Evolutionary conservation across 2,797 vertebrate species (phyloP).

Genomic region (Loriculus beryllinus): DNA sequence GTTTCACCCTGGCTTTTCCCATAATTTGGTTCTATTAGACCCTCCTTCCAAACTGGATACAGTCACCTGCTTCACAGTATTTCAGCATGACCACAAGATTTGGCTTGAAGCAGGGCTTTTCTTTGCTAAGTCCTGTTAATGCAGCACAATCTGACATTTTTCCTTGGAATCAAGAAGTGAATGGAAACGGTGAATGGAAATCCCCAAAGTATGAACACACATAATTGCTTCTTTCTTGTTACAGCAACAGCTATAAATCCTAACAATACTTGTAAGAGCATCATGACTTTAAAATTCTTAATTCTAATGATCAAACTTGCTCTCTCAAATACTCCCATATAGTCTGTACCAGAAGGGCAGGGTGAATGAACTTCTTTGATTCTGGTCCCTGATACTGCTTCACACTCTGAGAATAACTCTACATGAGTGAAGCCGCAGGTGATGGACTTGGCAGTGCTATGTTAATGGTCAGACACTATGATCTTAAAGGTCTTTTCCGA

Average conservation of each 20-base stretch:
- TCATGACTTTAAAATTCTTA: not conserved
- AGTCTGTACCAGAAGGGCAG: not conserved
- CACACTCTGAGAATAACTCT: not conserved
- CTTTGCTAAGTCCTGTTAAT: not conserved
- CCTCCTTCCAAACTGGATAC: not conserved
- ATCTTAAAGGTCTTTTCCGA: not conserved
- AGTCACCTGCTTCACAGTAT: not conserved
- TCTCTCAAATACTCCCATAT: not conserved
- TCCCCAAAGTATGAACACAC: not conserved
- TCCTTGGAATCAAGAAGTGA: not conserved
- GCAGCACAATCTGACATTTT: not conserved
- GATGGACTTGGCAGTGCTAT: not conserved
- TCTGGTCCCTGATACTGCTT: not conserved
- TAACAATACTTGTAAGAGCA: not conserved
- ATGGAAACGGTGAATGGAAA: accelerated
- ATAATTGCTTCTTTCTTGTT: not conserved
- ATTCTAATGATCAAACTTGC: not conserved
- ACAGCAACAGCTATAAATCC: slow-evolving; percentile 10
- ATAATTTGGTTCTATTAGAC: not conserved
- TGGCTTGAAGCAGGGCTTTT: not conserved
- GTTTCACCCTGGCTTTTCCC: not conserved
- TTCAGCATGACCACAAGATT: not conserved
- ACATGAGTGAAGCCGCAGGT: not conserved
- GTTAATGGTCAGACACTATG: not conserved
- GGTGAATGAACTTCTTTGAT: not conserved